Conservation (phyloP, 2,797 vertebrate species). For the Paratrypauchen microcephalus region DNA sequence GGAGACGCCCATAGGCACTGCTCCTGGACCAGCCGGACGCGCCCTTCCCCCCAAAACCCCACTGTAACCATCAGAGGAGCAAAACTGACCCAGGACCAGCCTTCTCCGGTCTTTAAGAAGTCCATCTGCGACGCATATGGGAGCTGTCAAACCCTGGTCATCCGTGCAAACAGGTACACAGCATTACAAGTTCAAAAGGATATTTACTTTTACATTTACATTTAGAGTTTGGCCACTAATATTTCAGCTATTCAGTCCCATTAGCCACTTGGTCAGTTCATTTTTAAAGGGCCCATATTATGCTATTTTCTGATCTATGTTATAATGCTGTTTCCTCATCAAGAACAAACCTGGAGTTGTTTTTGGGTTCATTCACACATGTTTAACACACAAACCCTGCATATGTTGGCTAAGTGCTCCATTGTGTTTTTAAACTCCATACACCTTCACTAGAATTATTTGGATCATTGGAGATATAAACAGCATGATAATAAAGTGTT, state of each 20-base stretch:
- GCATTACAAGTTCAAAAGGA: slow-evolving; percentile 14
- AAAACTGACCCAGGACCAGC: slow-evolving; percentile 72
- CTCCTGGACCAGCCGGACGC: slow-evolving; percentile 62
- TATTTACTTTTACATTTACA: neutral
- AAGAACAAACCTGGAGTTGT: no score
- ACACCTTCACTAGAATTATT: no score
- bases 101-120: slow-evolving; percentile 57
- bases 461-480: no score
- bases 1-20: slow-evolving; percentile 66
- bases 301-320: no score
- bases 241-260: neutral
- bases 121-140: slow-evolving; percentile 75
- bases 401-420: no score
- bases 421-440: no score
- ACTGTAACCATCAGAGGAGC: slow-evolving; percentile 71
- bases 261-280: neutral
- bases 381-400: no score
- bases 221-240: neutral
- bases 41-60: slow-evolving; percentile 48
- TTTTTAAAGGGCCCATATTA: no score
- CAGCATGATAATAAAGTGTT: no score
- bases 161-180: slow-evolving; percentile 53
- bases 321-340: no score
- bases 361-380: no score
- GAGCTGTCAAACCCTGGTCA: slow-evolving; percentile 53